Conservation (phyloP, 2,113 vertebrate species). For the Rattus rattus region DNA sequence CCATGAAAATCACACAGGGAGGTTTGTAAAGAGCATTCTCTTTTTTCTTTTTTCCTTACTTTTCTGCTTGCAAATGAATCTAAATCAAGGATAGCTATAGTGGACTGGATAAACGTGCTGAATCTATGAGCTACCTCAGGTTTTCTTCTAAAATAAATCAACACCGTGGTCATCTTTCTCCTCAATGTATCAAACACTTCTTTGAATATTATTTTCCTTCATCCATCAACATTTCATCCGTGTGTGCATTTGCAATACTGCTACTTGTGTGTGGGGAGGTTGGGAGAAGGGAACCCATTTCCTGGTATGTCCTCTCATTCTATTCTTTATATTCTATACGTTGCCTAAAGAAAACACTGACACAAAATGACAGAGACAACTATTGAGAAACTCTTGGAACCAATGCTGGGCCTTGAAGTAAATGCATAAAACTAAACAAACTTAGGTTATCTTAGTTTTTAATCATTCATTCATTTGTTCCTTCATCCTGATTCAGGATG, state of each 20-base stretch:
- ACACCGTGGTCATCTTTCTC: neutral
- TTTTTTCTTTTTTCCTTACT: neutral
- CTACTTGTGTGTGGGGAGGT: neutral
- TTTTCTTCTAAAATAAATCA: constrained; percentile 39
- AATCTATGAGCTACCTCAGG: neutral
- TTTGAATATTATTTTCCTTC: constrained; percentile 28
- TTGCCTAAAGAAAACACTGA: neutral
- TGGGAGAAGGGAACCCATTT: neutral
- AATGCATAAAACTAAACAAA: neutral
- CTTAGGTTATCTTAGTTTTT: neutral
- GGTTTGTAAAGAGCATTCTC: neutral
- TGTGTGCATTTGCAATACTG: neutral
- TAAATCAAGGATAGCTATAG: neutral
- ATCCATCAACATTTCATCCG: neutral
- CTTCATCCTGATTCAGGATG: neutral
- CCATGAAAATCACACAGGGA: constrained; percentile 28
- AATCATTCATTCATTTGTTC: neutral
- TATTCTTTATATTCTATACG: neutral
- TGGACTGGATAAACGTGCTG: constrained; percentile 43
- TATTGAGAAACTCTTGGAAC: neutral
- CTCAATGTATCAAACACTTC: neutral
- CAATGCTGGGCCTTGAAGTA: neutral
- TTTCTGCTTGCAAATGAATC: neutral
- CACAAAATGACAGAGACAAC: neutral
- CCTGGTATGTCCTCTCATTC: neutral